These are phyloP conservation scores for Petromus typicus DNA, from an alignment of 2,113 vertebrate genomes.

Conservation along the genomic window DNA sequence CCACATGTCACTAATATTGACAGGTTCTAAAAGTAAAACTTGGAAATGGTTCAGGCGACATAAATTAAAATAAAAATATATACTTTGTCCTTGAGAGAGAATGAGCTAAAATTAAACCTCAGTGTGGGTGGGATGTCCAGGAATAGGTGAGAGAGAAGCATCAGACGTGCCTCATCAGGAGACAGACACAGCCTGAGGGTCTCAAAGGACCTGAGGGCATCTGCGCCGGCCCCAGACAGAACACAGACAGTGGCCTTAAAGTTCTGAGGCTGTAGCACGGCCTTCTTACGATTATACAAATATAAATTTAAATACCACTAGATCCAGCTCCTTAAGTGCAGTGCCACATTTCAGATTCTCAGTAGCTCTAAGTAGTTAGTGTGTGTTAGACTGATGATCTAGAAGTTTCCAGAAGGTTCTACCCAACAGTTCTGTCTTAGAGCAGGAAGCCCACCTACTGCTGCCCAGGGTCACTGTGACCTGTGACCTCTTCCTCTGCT, in stretches of 20 bases:
- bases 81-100: slow-evolving; percentile 81
- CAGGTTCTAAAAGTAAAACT: slow-evolving; percentile 85
- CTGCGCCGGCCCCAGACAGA: background rate
- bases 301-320: background rate
- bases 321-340: background rate
- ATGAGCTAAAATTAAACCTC: slow-evolving; percentile 76
- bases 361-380: background rate
- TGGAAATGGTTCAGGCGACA: slow-evolving; percentile 82
- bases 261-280: accelerated
- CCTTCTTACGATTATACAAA: background rate
- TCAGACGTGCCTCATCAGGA: background rate
- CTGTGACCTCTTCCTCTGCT: background rate
- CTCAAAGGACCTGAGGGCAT: accelerated
- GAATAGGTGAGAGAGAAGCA: background rate
- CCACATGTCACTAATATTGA: slow-evolving; percentile 85
- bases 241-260: background rate
- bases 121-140: slow-evolving; percentile 50
- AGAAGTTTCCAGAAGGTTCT: background rate
- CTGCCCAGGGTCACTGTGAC: no score
- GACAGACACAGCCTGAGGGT: background rate
- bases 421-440: background rate
- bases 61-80: slow-evolving; percentile 84
- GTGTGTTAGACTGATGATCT: accelerated
- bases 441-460: background rate
- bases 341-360: background rate